Conservation (phyloP, 2,888 invertebrate species). For the Rhogogaster chlorosoma region DNA sequence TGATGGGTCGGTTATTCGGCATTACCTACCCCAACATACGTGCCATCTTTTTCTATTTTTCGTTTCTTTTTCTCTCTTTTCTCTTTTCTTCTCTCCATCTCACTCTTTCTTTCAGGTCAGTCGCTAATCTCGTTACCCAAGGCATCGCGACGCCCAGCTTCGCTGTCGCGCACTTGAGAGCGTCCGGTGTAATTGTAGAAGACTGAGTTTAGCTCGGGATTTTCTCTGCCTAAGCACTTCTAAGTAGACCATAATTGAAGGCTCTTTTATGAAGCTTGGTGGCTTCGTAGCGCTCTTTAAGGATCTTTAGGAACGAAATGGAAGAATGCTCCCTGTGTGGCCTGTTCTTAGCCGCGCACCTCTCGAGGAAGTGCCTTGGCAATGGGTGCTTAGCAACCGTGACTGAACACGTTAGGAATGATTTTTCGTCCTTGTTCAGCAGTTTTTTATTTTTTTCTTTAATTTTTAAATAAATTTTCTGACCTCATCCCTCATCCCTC, state of each 20-base stretch:
- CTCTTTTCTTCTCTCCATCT: not conserved
- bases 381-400: constrained; percentile 32
- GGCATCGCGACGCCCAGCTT: constrained; percentile 1
- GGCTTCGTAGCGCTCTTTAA: not conserved
- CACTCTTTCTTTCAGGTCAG: not conserved
- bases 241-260: constrained; percentile 31
- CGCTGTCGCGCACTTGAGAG: constrained; percentile 7
- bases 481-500: not conserved
- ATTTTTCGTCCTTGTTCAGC: not conserved
- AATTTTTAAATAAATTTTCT: not conserved
- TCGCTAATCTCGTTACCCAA: constrained; percentile 31
- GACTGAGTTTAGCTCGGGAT: constrained; percentile 18
- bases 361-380: not conserved
- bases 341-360: not conserved
- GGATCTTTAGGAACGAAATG: constrained; percentile 1
- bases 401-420: constrained; percentile 17
- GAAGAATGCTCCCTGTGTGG: constrained; percentile 36
- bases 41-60: not conserved
- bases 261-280: constrained; percentile 35
- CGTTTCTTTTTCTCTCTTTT: not conserved
- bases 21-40: constrained; percentile 32
- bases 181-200: constrained; percentile 38
- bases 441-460: not conserved
- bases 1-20: constrained; percentile 8
- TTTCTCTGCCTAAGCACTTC: constrained; percentile 22